Base-by-base conservation (phyloP, 2,888 invertebrate genomes). In the Leucoma salicis region DNA sequence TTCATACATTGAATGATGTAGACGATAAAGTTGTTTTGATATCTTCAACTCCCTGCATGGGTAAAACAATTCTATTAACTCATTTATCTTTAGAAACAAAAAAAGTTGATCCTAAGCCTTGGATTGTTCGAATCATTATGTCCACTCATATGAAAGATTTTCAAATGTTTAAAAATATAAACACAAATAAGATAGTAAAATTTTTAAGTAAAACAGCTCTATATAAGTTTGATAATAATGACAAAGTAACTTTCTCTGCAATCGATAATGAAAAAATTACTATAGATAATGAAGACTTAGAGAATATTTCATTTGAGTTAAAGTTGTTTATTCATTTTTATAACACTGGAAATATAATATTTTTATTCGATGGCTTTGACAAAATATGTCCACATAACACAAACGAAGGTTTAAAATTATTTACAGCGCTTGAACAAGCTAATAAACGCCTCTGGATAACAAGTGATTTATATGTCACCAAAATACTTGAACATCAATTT, bases 291-390 rank as follows among this genome's bases (percentile, higher is more conserved):
- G 36, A 39, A 8, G 24, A 48, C 7, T 42, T 46, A 3, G 35
- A 56, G 29, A 12, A 49, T n/a, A 37, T 54, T 27, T 38, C 65
- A 11, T 57, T 63, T 31, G 69, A 72, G 53, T 39, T 72, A 33
- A 53, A 65, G 28, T 46, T 69, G 24, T 73, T 74, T 40, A 45
- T 71, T 35, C 33, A 61, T 38, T 57, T 57, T 39, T 72, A 57
- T 16, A 70, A 71, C 36, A 41, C 42, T 10, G 54, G 55, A 2
- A 53, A 66, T 18, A 34, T 68, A 1, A 53, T 69, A 47, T 61
- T 73, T 21, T 39, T 74, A 14, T 68, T 74, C 44, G 68, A 74
- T 35, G 69, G 68, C 8, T 74, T 66, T 39, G 66, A 70, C 27
- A 62, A 56, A 48, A 57, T 70, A 28, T 65, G 57, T 37, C 65